Evolutionary conservation across 2,113 vertebrate genomes (phyloP), one percentile per base, ranked within the genome.

Genomic region (Aleadryas rufinucha): DNA sequence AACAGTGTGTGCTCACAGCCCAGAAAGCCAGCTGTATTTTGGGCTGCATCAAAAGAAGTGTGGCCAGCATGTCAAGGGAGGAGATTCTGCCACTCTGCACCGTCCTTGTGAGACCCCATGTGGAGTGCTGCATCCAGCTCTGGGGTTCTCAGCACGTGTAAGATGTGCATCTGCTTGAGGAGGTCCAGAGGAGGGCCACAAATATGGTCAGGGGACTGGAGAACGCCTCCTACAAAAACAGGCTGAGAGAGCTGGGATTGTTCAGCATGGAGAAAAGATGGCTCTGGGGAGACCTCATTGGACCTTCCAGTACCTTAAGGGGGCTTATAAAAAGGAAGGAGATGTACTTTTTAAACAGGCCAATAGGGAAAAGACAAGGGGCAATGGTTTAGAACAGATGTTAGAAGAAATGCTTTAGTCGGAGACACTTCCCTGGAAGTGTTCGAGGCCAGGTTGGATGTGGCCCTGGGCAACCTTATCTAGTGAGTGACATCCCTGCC

Each of bases 21-120:
- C 53, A 68, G 69, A 75, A 66, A 39, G 16, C 16, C 28, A 75
- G 7, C 6, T 30, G 4, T 17, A 17, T n/a, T 33, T 59, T 45
- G 33, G 69, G 39, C 45, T 45, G 41, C 21, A 18, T 15, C 9
- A 22, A 31, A 45, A 44, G 31, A 26, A 44, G 13, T 3, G 20
- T 26, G 23, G 23, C 16, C 68, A 66, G 19, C 10, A 30, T 2
- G n/a, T 26, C 11, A 20, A 45, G 4, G 16, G 23, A 2, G 4
- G 13, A n/a, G 20, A 37, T 52, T 41, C n/a, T 83, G n/a, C 11
- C 17, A 20, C 53, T 66, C 39, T 30, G 2, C 16, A 15, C n/a
- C 8, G 5, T 22, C n/a, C 24, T 39, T 12, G 23, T 53, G 39
- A 60, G n/a, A 53, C 11, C 13, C 16, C 69, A 41, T 0, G 0